Base-by-base conservation (phyloP, 2,113 vertebrate species). In the Bucco capensis region DNA sequence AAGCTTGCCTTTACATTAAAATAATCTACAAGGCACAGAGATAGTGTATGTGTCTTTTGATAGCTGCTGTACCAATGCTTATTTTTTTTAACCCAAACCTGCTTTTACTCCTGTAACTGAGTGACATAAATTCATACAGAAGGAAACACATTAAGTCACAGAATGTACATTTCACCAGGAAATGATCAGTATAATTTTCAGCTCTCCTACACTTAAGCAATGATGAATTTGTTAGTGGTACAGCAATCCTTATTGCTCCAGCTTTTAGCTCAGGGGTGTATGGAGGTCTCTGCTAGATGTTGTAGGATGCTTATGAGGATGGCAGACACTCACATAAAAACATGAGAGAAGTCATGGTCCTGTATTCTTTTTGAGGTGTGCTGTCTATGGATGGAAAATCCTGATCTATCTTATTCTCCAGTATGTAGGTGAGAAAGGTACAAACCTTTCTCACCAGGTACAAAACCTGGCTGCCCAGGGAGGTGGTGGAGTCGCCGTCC, bases 1-100 rank as follows among this genome's bases (percentile, higher is more conserved):
- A 93, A 93, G 76, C 40, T 81, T 90, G 73, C 37, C 25, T 95
- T 93, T 89, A 62, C 1, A 0, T 90, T 90, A 84, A 58, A 81
- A 86, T 74, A 86, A 88, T 69, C 77, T 74, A 47, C 37, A 73
- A 71, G 58, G 49, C 44, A 57, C 57, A 84, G 51, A 91, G 79
- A 65, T 60, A 46, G 12, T 6, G 17, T 9, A 16, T 50, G 27
- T 93, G 49, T 10, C 56, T 92, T 93, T 86, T 50, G 73, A 54
- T 30, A 91, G 33, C 24, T 73, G 30, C 54, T 67, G 38, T 74
- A 42, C 35, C 18, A 30, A 28, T 17, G 12, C 2, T 8, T 50
- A 38, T 50, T 40, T 57, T 58, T 49, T 6, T 65, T 56, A 92
- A 90, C 25, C 19, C 42, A 82, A 83, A 14, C 5, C 33, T 46